phyloP scores from a whole-genome alignment of 1,140 invertebrate species.

The Bombus difficillimus region DNA sequence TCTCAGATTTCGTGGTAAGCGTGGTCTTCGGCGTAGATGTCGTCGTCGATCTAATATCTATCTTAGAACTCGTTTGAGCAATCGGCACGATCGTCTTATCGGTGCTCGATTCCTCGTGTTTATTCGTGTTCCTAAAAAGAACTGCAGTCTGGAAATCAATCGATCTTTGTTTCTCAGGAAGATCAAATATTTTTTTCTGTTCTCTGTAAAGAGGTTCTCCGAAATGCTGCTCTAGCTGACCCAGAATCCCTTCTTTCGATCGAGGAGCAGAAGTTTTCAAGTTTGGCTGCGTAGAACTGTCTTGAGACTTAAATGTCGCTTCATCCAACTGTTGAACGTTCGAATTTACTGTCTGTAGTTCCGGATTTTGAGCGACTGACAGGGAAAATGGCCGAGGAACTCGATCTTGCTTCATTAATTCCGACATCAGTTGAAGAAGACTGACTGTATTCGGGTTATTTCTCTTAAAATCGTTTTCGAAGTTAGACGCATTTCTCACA shows the following conservation, averaged over 20 bases:
- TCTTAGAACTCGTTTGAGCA: not conserved
- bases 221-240: slow-evolving; percentile 53
- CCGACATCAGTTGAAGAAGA: slow-evolving; percentile 69
- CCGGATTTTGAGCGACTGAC: not conserved
- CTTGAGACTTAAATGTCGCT: not conserved
- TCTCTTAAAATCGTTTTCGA: not conserved
- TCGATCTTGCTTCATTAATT: slow-evolving; percentile 69
- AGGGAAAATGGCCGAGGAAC: slow-evolving; percentile 70
- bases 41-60: not conserved
- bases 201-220: slow-evolving; percentile 53
- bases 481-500: not conserved
- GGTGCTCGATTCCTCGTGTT: not conserved
- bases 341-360: not conserved
- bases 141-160: slow-evolving; percentile 52
- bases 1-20: slow-evolving; percentile 30
- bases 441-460: slow-evolving; percentile 9
- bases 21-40: not conserved
- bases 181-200: slow-evolving; percentile 12
- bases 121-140: not conserved
- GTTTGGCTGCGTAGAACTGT: not conserved
- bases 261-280: not conserved
- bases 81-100: not conserved
- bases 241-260: slow-evolving; percentile 55
- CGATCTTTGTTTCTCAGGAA: slow-evolving; percentile 42
- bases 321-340: not conserved